Conservation (phyloP, 2,113 vertebrate species). For the Phocoena sinus region DNA sequence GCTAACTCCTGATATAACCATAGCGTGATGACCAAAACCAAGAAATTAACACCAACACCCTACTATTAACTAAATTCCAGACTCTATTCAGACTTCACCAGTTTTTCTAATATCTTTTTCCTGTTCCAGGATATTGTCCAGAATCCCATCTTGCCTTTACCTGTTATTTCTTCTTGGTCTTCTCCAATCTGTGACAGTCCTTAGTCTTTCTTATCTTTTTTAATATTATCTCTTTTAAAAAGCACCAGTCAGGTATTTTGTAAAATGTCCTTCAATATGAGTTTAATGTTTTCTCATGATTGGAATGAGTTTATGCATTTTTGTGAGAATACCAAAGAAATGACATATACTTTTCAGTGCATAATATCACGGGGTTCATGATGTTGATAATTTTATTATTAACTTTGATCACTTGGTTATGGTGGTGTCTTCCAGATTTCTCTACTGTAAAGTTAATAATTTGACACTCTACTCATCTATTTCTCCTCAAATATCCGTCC, state of each 20-base stretch:
- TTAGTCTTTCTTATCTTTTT: not conserved
- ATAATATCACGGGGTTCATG: not conserved
- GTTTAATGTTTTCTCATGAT: not conserved
- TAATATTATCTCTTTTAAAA: not conserved
- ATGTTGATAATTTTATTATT: not conserved
- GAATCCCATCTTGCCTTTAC: not conserved
- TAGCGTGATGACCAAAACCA: not conserved
- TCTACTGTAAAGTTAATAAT: not conserved
- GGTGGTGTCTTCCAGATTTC: not conserved
- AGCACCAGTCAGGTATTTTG: not conserved
- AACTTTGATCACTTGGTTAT: not conserved
- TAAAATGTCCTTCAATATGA: not conserved
- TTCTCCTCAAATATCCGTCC: not conserved
- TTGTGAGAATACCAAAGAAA: not conserved
- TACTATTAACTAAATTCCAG: not conserved
- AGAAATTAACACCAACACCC: not conserved
- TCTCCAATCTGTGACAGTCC: not conserved
- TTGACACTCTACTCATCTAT: not conserved
- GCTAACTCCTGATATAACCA: not conserved
- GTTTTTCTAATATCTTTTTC: not conserved
- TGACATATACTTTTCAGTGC: not conserved
- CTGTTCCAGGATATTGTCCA: not conserved
- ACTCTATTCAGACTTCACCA: not conserved
- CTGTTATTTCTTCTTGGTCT: not conserved
- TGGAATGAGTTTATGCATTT: not conserved